Evolutionary conservation across 2,888 invertebrate genomes (phyloP).

Genomic region (Phortica magna): DNA sequence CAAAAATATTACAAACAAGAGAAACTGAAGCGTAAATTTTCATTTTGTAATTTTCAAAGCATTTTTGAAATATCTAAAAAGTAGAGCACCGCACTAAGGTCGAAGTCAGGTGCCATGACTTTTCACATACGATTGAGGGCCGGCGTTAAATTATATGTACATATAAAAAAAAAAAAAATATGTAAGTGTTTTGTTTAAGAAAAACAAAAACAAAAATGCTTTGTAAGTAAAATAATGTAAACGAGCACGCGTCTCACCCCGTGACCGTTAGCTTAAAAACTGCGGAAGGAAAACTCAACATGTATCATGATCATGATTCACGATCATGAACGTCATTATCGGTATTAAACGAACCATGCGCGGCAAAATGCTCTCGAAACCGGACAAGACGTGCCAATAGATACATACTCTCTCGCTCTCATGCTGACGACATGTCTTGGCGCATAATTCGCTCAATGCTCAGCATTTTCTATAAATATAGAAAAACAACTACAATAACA

Average conservation of each 20-base stretch:
- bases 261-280: conserved; percentile 53
- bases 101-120: background rate
- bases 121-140: background rate
- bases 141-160: background rate
- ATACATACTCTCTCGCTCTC: background rate
- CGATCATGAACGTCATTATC: background rate
- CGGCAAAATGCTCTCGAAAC: conserved; percentile 40
- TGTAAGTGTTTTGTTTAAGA: background rate
- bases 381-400: conserved; percentile 22
- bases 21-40: background rate
- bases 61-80: background rate
- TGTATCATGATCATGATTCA: background rate
- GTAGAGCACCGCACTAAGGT: background rate
- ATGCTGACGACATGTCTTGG: no score
- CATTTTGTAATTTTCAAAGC: background rate
- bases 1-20: background rate
- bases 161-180: no score
- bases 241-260: conserved; percentile 45
- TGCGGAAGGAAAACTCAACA: conserved; percentile 54
- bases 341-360: background rate
- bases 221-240: background rate
- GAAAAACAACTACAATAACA: conserved; percentile 8
- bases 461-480: background rate
- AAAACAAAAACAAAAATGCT: background rate
- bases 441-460: no score